These are phyloP conservation scores for Pectinophora gossypiella DNA, from an alignment of 1,140 invertebrate species.

Conservation along the genomic window DNA sequence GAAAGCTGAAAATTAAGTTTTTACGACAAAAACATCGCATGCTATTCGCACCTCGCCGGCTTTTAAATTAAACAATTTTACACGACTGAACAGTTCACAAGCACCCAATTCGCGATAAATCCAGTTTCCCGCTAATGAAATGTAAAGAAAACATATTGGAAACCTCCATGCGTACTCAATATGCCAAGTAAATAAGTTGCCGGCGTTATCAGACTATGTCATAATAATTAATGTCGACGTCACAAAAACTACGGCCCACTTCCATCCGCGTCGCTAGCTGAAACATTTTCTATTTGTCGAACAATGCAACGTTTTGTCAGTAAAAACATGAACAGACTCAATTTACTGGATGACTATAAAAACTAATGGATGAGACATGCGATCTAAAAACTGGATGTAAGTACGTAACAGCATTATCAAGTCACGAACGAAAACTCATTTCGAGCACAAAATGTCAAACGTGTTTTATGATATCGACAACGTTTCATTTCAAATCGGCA, in stretches of 20 bases:
- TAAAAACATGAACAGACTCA: neutral
- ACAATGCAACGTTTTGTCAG: neutral
- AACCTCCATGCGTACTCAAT: neutral
- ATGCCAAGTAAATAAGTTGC: conserved; percentile 32
- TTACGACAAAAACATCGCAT: too few relatives aligned
- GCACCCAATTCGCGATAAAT: neutral
- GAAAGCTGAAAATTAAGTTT: too few relatives aligned
- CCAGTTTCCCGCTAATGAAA: neutral
- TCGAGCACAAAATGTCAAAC: neutral
- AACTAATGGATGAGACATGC: neutral
- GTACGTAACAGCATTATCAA: neutral
- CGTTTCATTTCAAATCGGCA: too few relatives aligned
- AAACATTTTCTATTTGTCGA: conserved; percentile 6
- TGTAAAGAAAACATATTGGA: conserved; percentile 1
- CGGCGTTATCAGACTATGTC: conserved; percentile 65
- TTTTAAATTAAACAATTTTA: neutral
- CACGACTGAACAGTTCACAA: neutral
- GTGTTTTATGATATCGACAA: too few relatives aligned
- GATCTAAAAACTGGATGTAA: neutral
- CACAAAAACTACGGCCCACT: conserved; percentile 42
- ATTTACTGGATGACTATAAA: neutral
- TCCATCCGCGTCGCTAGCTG: conserved; percentile 44
- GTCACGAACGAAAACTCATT: neutral
- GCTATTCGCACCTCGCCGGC: too few relatives aligned
- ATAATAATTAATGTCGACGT: conserved; percentile 48